phyloP scores from a whole-genome alignment of 2,113 vertebrate genomes.

The Ptychochromis oligacanthus region DNA sequence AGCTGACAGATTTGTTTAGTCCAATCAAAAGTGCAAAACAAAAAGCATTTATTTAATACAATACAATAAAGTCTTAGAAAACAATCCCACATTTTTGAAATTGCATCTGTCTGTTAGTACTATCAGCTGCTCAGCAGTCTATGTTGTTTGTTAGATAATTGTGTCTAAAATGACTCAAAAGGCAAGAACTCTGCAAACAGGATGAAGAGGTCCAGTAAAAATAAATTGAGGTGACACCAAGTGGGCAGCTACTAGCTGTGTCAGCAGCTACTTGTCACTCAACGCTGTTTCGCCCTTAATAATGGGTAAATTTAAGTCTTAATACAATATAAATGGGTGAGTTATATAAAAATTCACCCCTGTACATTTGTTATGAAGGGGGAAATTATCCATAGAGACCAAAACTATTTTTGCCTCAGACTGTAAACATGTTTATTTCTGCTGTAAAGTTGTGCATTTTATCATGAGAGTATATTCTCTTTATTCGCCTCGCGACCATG shows the following conservation, averaged over 20 bases:
- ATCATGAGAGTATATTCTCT: neutral
- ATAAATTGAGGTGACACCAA: neutral
- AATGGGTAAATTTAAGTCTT: neutral
- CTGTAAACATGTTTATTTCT: neutral
- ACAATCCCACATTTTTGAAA: neutral
- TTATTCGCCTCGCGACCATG: no score
- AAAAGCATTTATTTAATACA: neutral
- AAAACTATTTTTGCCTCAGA: no score
- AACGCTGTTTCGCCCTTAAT: neutral
- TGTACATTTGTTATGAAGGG: neutral
- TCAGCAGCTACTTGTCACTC: neutral
- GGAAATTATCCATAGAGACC: neutral
- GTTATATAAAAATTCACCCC: neutral
- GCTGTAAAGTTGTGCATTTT: neutral
- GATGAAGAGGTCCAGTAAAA: neutral
- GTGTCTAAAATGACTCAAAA: constrained; percentile 1
- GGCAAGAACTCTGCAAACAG: neutral
- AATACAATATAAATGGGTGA: neutral
- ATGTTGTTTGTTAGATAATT: neutral
- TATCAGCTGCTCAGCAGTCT: neutral
- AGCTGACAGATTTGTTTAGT: neutral
- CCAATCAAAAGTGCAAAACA: neutral
- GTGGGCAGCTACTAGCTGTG: neutral
- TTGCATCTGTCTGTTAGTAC: neutral
- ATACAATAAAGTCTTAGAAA: neutral